A percentile compares a stretch with the other conserved stretches of the same genome.
These are phyloP conservation scores for Colaptes auratus DNA, from an alignment of 2,113 vertebrate genomes.

Conservation along the genomic window DNA sequence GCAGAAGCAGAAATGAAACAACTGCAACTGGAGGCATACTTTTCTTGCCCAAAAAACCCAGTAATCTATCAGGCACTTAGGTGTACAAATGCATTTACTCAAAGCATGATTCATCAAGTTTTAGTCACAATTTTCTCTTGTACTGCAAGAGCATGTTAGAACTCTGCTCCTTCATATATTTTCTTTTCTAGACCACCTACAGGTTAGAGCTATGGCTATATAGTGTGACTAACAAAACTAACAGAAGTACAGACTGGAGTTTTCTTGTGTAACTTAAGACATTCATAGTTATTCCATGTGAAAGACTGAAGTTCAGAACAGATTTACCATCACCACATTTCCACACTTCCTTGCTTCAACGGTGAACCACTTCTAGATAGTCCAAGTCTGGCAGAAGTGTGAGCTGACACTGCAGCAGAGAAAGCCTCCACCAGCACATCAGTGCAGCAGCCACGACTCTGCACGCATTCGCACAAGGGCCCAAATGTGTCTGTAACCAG, in stretches of 20 bases:
- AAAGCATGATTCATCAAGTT: not conserved
- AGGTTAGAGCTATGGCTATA: accelerated
- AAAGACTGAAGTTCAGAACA: not conserved
- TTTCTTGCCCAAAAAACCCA: not conserved
- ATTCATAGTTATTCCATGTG: accelerated
- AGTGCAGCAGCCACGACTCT: not conserved
- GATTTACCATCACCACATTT: not conserved
- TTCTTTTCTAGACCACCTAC: not conserved
- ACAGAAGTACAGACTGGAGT: not conserved
- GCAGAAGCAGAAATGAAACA: not conserved
- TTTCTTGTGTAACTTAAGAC: not conserved
- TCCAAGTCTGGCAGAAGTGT: not conserved
- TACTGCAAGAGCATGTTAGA: not conserved
- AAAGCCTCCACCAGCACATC: not conserved
- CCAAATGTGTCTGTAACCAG: accelerated
- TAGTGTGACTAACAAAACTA: not conserved
- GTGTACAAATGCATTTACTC: not conserved
- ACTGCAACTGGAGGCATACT: not conserved
- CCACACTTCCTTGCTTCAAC: not conserved
- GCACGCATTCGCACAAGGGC: not conserved
- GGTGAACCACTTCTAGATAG: not conserved
- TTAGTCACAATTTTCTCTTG: not conserved
- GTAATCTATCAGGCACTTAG: not conserved
- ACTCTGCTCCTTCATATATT: not conserved
- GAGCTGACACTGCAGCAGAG: not conserved